These are phyloP conservation scores for Ciconia nigra DNA, from an alignment of 2,797 vertebrate genomes.

Conservation along the genomic window DNA sequence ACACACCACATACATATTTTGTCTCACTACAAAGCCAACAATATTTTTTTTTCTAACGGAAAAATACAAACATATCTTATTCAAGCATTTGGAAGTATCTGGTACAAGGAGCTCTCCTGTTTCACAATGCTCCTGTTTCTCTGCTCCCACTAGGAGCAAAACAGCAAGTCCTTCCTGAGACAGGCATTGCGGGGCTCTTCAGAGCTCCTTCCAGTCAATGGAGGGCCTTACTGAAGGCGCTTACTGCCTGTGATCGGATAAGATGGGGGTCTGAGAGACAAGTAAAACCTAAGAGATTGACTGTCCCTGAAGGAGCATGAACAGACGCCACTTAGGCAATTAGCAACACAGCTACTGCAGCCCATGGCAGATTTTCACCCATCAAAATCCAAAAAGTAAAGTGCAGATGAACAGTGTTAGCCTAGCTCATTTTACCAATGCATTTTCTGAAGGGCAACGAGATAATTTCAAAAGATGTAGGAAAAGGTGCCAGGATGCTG, in stretches of 20 bases:
- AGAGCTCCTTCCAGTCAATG: neutral
- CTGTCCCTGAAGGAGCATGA: neutral
- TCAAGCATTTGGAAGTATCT: neutral
- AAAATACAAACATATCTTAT: neutral
- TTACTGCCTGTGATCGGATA: neutral
- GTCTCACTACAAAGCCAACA: neutral
- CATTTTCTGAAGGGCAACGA: neutral
- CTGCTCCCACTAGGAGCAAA: neutral
- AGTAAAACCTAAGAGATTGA: neutral
- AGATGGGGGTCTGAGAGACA: neutral
- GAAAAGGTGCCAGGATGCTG: neutral
- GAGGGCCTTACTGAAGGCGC: neutral
- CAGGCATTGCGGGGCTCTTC: fast-evolving
- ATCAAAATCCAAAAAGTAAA: neutral
- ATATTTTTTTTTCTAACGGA: neutral
- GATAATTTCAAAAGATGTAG: neutral
- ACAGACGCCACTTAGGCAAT: neutral
- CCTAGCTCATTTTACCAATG: neutral
- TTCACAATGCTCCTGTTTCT: neutral
- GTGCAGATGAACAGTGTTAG: neutral
- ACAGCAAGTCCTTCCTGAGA: neutral
- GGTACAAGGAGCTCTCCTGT: neutral
- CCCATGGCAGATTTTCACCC: neutral
- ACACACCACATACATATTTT: neutral
- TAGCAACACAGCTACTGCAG: neutral